Base-by-base conservation (phyloP, 2,797 vertebrate genomes). In the Notoglanidium macrostoma region DNA sequence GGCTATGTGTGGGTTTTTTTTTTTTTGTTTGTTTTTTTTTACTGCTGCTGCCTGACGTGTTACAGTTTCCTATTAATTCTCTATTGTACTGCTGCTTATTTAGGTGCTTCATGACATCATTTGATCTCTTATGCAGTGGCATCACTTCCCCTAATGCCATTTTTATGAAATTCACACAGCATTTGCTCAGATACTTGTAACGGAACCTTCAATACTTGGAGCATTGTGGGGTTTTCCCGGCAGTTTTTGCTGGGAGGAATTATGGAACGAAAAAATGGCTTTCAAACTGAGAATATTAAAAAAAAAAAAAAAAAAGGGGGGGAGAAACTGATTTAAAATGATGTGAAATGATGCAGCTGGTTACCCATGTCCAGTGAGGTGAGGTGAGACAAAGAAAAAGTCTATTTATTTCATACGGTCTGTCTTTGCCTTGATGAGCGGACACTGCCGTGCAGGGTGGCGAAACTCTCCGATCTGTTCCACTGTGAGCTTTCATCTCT, bases 381-480 rank as follows among this genome's bases (percentile, higher is more conserved):
- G 7, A 59, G 23, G 51, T 46, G 23, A 29, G 55, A 19, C 6
- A 77, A 68, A 32, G 4, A 23, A 76, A 76, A 84, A 26, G 35
- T 32, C 15, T 55, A 67, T 44, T 83, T 84, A 78, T 70, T 83
- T 77, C 49, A 57, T 65, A 83, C 6, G 0, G 81, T 29, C 26
- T 23, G 23, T 11, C 35, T n/a, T 51, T 32, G 72, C 85, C 73
- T 80, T 44, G 55, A 80, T 80, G 57, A 80, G 77, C 32, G 77
- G 78, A 80, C 57, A 44, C 26, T 40, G 77, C 32, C 55, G 6
- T 26, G 35, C 11, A 80, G 55, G 55, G 78, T 65, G 73, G 86
- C 68, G 87, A 86, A 89, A 90, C 72, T 79, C 83, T 81, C 87
- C 86, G 76, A 77, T 88, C 88, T 77, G 89, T 82, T 84, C 57